phyloP scores from a whole-genome alignment of 2,113 vertebrate species.

The Xiphias gladius region DNA sequence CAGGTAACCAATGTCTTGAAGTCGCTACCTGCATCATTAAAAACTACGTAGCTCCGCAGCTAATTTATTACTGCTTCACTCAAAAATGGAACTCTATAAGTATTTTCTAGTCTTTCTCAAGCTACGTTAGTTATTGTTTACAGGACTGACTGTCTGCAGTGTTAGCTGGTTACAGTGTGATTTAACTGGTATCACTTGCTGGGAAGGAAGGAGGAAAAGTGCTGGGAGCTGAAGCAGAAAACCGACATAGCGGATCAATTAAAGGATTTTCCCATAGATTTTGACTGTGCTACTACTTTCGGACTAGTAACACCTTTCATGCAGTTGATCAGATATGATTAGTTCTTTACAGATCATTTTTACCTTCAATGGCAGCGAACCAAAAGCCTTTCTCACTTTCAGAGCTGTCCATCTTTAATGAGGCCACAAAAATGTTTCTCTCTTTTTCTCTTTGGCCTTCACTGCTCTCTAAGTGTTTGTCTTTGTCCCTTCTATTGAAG shows the following conservation, averaged over 20 bases:
- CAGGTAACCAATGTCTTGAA: neutral
- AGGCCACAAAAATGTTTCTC: neutral
- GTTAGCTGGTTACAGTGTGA: neutral
- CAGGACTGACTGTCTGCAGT: conserved; percentile 17
- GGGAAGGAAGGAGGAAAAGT: neutral
- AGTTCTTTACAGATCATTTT: neutral
- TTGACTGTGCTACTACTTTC: neutral
- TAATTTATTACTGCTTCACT: neutral
- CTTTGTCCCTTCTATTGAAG: neutral
- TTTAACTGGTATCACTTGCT: conserved; percentile 10
- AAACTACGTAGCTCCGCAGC: neutral
- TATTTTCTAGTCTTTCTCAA: no score
- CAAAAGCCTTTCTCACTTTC: neutral
- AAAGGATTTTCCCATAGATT: neutral
- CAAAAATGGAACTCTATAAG: neutral
- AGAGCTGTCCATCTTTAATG: neutral
- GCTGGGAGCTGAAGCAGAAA: conserved; percentile 17
- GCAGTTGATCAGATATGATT: neutral
- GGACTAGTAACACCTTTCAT: neutral
- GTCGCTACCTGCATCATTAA: neutral
- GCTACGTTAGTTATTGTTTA: no score
- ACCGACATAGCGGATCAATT: neutral
- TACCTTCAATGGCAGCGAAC: neutral
- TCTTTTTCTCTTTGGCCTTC: neutral
- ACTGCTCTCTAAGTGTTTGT: neutral